Base-by-base conservation (phyloP, 2,888 invertebrate genomes). In the Lochmaea capreae region DNA sequence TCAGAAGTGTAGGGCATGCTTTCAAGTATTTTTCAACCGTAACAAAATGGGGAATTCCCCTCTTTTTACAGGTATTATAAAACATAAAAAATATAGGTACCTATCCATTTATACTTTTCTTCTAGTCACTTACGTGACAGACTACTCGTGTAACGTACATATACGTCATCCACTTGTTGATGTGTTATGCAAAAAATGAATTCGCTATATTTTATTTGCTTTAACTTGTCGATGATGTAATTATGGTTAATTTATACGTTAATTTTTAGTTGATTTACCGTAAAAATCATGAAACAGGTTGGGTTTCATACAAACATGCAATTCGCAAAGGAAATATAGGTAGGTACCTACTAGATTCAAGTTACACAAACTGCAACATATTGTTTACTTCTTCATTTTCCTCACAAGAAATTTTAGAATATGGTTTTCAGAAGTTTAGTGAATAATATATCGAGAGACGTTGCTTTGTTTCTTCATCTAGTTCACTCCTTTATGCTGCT, bases 141-240 rank as follows among this genome's bases (percentile, higher is more conserved):
- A 49, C 49, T 49, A 49, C n/a, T n/a, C n/a, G n/a, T n/a, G n/a
- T n/a, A n/a, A n/a, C 8, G 33, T 39, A 39, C 9, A 39, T 9
- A 39, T 39, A 39, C 49, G 14, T 49, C n/a, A 49, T 54, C 54
- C 16, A 54, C 54, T 18, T 54, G 54, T 54, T 54, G 54, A 18
- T 54, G 16, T 54, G 9, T 54, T 18, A 54, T 54, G 54, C 18
- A 54, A 54, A n/a, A n/a, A n/a, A 54, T 54, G 18, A 10, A 54
- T 3, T 54, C 52, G 9, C 16, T 54, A 18, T 54, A 54, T 18
- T n/a, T 49, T 49, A 49, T 8, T 54, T 16, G 54, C 16, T 54
- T 18, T 16, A 54, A 16, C 54, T 18, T 54, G 54, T 54, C 54
- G 54, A 54, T 54, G 54, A 54, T 54, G 54, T 54, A 16, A 54